A percentile compares a stretch with the other conserved stretches of the same genome.
phyloP scores from a whole-genome alignment of 1,140 invertebrate species.

The Brachionus koreanus region DNA sequence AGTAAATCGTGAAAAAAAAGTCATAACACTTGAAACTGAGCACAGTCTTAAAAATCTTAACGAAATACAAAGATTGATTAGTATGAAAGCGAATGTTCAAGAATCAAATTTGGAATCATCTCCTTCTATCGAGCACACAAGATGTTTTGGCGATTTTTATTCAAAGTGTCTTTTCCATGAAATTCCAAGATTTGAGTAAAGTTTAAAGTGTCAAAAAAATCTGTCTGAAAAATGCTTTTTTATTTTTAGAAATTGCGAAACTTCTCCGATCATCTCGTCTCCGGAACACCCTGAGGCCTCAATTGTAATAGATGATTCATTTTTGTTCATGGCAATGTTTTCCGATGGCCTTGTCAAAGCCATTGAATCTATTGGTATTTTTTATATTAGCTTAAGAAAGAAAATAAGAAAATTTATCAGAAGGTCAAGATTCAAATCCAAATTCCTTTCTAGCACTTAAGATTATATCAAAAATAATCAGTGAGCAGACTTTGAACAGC shows the following conservation, averaged over 20 bases:
- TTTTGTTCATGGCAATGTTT: slow-evolving; percentile 25
- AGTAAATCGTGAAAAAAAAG: background rate
- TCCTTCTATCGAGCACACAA: background rate
- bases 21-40: background rate
- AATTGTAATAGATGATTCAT: background rate
- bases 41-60: background rate
- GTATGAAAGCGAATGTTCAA: background rate
- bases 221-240: background rate
- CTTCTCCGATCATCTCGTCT: background rate
- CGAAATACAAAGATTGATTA: background rate
- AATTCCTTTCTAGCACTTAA: background rate
- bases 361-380: background rate
- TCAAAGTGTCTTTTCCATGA: background rate
- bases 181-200: background rate
- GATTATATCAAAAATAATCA: slow-evolving; percentile 4
- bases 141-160: slow-evolving; percentile 33
- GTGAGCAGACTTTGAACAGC: slow-evolving; percentile 21
- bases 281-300: background rate
- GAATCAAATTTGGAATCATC: background rate
- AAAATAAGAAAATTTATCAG: background rate
- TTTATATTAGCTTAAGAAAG: background rate
- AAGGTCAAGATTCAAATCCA: background rate
- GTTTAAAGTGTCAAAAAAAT: background rate
- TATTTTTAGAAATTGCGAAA: background rate
- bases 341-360: slow-evolving; percentile 28